Base-by-base conservation (phyloP, 2,113 vertebrate species). In the Anoura caudifer region DNA sequence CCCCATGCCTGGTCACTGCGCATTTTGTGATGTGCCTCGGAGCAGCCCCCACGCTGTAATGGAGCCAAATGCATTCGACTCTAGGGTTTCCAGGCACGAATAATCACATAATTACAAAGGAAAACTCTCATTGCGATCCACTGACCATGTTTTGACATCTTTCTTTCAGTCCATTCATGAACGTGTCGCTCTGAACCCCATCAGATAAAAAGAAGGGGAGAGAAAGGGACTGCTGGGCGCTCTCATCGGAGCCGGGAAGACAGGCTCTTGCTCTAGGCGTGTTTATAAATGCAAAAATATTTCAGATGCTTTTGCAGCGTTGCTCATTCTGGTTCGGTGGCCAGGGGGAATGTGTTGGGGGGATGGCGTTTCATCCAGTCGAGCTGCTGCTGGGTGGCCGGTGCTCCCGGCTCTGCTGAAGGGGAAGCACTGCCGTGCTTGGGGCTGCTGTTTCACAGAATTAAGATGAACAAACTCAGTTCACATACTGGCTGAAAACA, bases 241-340 rank as follows among this genome's bases (percentile, higher is more conserved):
- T 31, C 87, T 26, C 54, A 4, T 52, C 43, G 43, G 87, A 82
- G 56, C 54, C 1, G 0, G 80, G 56, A 47, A 81, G 86, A 94
- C 52, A 50, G 91, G 84, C 26, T 85, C 56, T 91, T 85, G 95
- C 98, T 98, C 79, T 31, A 86, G 95, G 98, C 94, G 0, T 84
- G 43, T 92, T 98, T 97, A 75, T 94, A 91, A 94, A 94, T 84
- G 94, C 85, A 41, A 88, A 95, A 97, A 98, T 98, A 79, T 95
- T 98, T 98, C 90, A 95, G 85, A 96, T 98, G 88, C 80, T 97
- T 98, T n/a, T 94, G 52, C 63, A 14, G 22, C 92, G 72, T 96
- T 97, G 94, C 73, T 88, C 85, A 77, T 90, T 97, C 87, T 88
- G 83, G 54, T 75, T 97, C 95, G 96, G 70, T 52, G 65, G 93